phyloP scores from a whole-genome alignment of 2,113 vertebrate species.

The Corapipo altera region DNA sequence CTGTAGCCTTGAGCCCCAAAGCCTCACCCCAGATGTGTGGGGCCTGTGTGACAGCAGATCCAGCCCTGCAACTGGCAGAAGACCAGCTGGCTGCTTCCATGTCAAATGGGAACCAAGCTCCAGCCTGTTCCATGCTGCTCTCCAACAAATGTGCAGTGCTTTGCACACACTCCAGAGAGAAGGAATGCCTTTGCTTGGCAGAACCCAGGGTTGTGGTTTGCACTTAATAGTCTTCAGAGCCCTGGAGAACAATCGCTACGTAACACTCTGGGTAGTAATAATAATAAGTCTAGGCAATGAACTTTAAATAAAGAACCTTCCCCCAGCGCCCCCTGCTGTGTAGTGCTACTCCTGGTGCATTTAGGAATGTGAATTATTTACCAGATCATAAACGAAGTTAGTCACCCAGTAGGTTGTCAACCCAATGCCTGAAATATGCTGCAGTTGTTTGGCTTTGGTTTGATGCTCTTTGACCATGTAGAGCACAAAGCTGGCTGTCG shows the following conservation, averaged over 20 bases:
- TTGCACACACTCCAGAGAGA: not conserved
- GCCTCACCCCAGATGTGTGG: not conserved
- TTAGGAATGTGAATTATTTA: constrained; percentile 71
- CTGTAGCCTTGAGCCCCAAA: not conserved
- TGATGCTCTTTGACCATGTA: constrained; percentile 92
- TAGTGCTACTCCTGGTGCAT: not conserved
- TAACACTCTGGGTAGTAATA: not conserved
- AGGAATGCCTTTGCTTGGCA: constrained; percentile 14
- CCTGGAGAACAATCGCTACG: constrained; percentile 25
- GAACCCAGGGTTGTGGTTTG: not conserved
- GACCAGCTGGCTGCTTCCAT: constrained; percentile 6
- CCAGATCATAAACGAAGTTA: constrained; percentile 95
- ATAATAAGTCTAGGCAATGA: not conserved
- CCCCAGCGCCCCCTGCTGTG: not conserved
- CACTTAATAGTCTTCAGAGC: not conserved
- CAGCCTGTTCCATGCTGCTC: not conserved
- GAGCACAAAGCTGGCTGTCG: constrained; percentile 89
- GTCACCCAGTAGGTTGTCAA: constrained; percentile 90
- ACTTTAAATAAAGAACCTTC: not conserved
- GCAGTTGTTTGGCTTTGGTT: constrained; percentile 89
- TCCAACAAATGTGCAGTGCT: not conserved
- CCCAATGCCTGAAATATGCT: constrained; percentile 91
- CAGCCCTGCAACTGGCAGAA: not conserved
- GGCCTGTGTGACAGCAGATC: not conserved
- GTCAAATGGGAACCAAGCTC: not conserved